Percentiles rank a stretch among this genome's conserved stretches.
Conservation (phyloP, 2,113 vertebrate genomes). For the Xenus cinereus region DNA sequence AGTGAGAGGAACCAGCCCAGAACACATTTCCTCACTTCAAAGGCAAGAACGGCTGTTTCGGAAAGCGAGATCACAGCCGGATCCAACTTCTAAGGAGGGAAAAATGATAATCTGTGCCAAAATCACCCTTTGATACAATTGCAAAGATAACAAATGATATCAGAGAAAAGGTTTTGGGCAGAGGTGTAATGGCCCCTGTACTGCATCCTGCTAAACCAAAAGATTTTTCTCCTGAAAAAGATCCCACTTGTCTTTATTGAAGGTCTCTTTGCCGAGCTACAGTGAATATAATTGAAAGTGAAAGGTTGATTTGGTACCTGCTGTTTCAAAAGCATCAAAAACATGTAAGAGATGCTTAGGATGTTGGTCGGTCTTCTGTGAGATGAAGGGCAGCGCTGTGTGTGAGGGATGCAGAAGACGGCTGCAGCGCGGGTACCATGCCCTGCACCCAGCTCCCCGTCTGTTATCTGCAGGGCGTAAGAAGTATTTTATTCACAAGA, state of each 20-base stretch:
- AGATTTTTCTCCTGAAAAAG: neutral
- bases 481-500: neutral
- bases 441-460: neutral
- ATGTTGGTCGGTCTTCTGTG: neutral
- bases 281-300: neutral
- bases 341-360: neutral
- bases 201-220: neutral
- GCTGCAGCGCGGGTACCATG: neutral
- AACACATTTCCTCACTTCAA: slow-evolving; percentile 44
- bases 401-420: neutral
- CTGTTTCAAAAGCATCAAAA: neutral
- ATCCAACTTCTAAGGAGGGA: slow-evolving; percentile 34
- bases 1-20: neutral
- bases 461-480: neutral
- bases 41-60: neutral
- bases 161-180: neutral
- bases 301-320: neutral
- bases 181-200: neutral
- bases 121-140: slow-evolving; percentile 40
- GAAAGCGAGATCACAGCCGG: neutral
- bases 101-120: neutral
- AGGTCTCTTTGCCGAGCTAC: neutral
- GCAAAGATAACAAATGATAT: neutral
- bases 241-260: neutral
- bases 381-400: neutral